phyloP scores from a whole-genome alignment of 92 coral and sea anemone species.

The Siderastrea radians region DNA sequence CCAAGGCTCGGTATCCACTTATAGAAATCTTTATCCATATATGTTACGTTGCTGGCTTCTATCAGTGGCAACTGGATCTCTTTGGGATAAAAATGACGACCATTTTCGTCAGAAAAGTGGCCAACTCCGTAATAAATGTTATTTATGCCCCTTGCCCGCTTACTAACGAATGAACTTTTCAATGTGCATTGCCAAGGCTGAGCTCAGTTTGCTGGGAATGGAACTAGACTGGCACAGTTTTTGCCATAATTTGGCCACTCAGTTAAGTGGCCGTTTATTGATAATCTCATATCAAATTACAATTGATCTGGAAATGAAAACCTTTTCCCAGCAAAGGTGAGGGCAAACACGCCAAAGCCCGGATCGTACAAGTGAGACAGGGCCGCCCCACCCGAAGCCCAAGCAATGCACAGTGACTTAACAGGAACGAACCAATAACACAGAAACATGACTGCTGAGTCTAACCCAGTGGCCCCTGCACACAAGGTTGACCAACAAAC shows the following conservation, averaged over 20 bases:
- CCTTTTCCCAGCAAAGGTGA: no score
- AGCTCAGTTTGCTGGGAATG: no score
- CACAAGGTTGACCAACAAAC: background rate
- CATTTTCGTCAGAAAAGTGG: background rate
- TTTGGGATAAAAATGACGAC: background rate
- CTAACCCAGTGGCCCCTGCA: background rate
- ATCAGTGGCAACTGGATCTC: background rate
- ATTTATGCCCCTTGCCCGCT: no score
- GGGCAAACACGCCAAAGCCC: no score
- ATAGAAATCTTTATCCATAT: background rate
- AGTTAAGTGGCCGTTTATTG: no score
- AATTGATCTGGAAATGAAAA: no score
- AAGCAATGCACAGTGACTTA: background rate
- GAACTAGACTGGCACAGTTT: no score
- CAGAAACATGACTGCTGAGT: background rate
- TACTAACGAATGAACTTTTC: no score
- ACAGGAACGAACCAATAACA: background rate
- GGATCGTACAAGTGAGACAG: no score
- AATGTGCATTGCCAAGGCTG: no score
- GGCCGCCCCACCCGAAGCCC: background rate
- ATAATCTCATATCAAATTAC: no score
- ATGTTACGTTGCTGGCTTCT: background rate
- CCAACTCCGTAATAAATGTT: background rate
- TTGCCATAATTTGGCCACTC: no score
- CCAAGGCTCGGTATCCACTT: slow-evolving; percentile 7